Conservation (phyloP, 2,888 invertebrate genomes). For the Caenorhabditis sinica region DNA sequence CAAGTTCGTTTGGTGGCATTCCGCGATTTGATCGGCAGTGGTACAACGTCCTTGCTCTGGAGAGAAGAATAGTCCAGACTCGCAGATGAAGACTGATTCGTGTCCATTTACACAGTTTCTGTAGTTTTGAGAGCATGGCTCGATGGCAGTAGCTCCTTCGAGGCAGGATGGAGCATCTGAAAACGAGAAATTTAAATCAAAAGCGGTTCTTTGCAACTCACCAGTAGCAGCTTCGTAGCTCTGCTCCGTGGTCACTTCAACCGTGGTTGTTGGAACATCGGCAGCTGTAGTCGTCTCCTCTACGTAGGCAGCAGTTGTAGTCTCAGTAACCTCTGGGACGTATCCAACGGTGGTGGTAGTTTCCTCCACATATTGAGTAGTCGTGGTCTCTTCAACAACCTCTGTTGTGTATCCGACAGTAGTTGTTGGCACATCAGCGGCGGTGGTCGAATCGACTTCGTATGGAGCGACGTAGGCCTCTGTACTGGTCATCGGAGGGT, state of each 20-base stretch:
- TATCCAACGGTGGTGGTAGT: slow-evolving; percentile 5
- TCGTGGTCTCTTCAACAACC: not conserved
- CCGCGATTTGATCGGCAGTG: slow-evolving; percentile 25
- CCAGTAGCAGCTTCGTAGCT: not conserved
- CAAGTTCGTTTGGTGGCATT: slow-evolving; percentile 23
- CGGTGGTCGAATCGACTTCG: slow-evolving; percentile 1
- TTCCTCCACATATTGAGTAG: not conserved
- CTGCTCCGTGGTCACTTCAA: not conserved
- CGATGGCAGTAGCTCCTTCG: slow-evolving; percentile 39
- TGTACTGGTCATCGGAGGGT: not conserved
- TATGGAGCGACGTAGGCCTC: slow-evolving; percentile 20
- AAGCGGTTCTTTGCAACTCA: not conserved
- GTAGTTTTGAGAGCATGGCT: slow-evolving; percentile 48
- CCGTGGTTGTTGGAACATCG: slow-evolving; percentile 14
- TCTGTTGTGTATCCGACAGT: slow-evolving; percentile 1
- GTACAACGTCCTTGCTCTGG: slow-evolving; percentile 35
- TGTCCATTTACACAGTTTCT: slow-evolving; percentile 53
- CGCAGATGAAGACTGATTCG: slow-evolving; percentile 42
- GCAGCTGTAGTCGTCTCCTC: slow-evolving; percentile 11
- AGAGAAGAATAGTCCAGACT: slow-evolving; percentile 50
- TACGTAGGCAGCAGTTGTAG: not conserved
- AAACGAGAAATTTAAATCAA: not conserved
- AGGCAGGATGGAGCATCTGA: slow-evolving; percentile 34
- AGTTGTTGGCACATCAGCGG: slow-evolving; percentile 15
- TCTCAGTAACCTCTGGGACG: not conserved